Evolutionary conservation across 2,888 invertebrate genomes (phyloP).

Genomic region (Drosophila vallismaia): DNA sequence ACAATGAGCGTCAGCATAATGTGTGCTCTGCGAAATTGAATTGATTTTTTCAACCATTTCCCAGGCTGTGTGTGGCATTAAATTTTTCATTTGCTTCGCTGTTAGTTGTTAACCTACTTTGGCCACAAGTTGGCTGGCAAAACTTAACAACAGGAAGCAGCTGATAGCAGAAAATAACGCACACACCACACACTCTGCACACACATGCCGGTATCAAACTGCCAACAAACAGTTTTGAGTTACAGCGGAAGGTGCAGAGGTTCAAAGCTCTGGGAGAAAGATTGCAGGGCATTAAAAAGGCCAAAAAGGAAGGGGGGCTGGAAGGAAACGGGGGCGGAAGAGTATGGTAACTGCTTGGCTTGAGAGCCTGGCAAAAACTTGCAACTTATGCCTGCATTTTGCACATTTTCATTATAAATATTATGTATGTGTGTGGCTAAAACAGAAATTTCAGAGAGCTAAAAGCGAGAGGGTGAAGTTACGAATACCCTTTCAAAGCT

Average conservation of each 20-base stretch:
- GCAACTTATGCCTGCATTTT: conserved; percentile 67
- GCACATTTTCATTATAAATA: conserved; percentile 64
- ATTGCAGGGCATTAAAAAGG: conserved; percentile 7
- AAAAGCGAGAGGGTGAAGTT: too few species aligned
- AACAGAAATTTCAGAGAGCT: conserved; percentile 11
- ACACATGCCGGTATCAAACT: conserved; percentile 53
- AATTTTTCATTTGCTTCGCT: conserved; percentile 44
- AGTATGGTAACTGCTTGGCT: conserved; percentile 5
- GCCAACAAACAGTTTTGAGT: conserved; percentile 70
- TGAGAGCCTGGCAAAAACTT: conserved; percentile 50
- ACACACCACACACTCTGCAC: conserved; percentile 10
- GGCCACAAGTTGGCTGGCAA: conserved; percentile 51
- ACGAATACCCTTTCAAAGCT: conserved; percentile 5
- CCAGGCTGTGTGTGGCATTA: conserved; percentile 47
- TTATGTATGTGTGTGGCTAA: conserved; percentile 35
- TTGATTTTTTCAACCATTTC: conserved; percentile 57
- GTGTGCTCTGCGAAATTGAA: conserved; percentile 49
- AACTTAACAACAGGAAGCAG: conserved; percentile 75
- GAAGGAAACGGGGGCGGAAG: background rate
- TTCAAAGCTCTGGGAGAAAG: conserved; percentile 48
- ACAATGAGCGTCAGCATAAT: conserved; percentile 62
- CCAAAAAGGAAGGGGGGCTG: conserved; percentile 27
- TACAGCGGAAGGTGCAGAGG: conserved; percentile 72
- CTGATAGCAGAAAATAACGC: conserved; percentile 57
- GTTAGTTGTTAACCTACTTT: conserved; percentile 45